phyloP scores from a whole-genome alignment of 2,888 invertebrate species.

The Chironomus tentans region DNA sequence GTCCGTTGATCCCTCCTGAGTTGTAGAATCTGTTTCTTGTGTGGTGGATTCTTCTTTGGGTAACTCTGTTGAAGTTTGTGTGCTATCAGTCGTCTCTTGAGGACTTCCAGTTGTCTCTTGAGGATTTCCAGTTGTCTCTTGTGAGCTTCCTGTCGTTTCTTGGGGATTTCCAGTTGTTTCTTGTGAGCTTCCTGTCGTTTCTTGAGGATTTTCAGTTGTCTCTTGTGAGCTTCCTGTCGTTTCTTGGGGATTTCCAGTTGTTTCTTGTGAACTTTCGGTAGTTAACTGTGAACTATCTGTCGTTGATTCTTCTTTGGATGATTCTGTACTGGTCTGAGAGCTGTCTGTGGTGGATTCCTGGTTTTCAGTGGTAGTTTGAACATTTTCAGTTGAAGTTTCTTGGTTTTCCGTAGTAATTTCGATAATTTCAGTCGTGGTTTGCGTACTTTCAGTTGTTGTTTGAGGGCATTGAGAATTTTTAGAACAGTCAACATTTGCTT shows the following conservation, averaged over 20 bases:
- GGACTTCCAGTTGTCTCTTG: neutral
- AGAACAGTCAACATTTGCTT: neutral
- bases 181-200: neutral
- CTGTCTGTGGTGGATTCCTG: neutral
- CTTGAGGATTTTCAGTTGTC: neutral
- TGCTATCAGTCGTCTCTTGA: neutral
- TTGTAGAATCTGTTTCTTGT: too few relatives aligned
- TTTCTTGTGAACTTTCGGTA: neutral
- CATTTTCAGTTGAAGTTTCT: too few relatives aligned
- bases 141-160: neutral
- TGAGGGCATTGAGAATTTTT: constrained; percentile 24
- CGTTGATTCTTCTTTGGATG: constrained; percentile 17
- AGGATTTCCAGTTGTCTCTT: neutral
- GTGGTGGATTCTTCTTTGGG: constrained; percentile 15
- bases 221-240: neutral
- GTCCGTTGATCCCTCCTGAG: neutral
- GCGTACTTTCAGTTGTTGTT: constrained; percentile 18
- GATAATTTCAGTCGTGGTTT: too few relatives aligned
- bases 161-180: neutral
- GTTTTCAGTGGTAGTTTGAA: too few relatives aligned
- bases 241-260: neutral
- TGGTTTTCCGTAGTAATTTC: neutral
- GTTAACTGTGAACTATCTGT: constrained; percentile 22
- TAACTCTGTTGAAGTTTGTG: constrained; percentile 22
- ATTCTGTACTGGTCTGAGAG: constrained; percentile 26